Percentiles rank a stretch among this genome's conserved stretches.
Evolutionary conservation across 2,888 invertebrate genomes (phyloP).

Genomic region (Hofmannophila pseudospretella): DNA sequence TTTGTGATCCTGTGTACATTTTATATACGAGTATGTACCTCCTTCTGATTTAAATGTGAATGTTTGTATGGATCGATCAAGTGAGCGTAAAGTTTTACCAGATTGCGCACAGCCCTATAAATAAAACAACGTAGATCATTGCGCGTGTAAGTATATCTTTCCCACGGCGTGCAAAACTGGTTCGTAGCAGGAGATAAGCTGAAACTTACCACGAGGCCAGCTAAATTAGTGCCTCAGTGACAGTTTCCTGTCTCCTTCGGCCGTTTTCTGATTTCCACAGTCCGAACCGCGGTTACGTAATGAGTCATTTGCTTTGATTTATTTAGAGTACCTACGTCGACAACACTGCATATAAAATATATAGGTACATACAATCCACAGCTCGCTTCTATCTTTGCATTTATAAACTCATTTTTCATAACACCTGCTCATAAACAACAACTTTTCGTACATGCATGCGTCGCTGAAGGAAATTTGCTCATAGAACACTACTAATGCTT

Average conservation of each 20-base stretch:
- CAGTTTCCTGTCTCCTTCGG: slow-evolving; percentile 64
- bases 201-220: slow-evolving; percentile 60
- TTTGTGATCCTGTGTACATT: not conserved
- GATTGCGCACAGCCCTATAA: slow-evolving; percentile 50
- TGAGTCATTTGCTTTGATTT: slow-evolving; percentile 13
- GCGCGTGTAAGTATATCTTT: slow-evolving; percentile 62
- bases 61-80: slow-evolving; percentile 14
- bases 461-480: too few species aligned
- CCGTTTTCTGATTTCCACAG: slow-evolving; percentile 37
- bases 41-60: slow-evolving; percentile 17
- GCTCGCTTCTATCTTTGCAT: not conserved
- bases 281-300: slow-evolving; percentile 20
- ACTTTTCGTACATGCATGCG: too few species aligned
- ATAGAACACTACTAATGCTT: too few species aligned
- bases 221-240: slow-evolving; percentile 69
- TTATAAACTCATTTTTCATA: too few species aligned
- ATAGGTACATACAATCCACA: not conserved
- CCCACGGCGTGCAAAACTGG: slow-evolving; percentile 74
- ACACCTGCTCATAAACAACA: too few species aligned
- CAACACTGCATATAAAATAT: not conserved
- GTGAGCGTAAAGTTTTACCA: slow-evolving; percentile 5
- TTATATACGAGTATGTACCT: not conserved
- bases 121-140: slow-evolving; percentile 63
- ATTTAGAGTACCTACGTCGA: not conserved
- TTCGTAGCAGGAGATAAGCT: slow-evolving; percentile 62